Evolutionary conservation across 1,140 invertebrate genomes (phyloP).

Genomic region (Anoplophora glabripennis): DNA sequence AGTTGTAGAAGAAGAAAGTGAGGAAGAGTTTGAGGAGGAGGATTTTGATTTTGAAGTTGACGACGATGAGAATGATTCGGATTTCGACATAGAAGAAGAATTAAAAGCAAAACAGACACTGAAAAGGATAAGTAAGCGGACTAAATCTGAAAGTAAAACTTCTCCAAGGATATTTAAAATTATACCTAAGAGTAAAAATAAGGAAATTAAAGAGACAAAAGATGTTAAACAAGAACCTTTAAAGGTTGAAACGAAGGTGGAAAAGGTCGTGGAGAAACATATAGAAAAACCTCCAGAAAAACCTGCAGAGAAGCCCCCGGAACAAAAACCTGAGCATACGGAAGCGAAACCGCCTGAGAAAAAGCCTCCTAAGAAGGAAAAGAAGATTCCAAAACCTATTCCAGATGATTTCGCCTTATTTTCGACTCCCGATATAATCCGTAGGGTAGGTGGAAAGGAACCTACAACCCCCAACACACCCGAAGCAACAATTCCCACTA

Average conservation of each 20-base stretch:
- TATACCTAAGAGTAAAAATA: constrained; percentile 10
- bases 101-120: constrained; percentile 27
- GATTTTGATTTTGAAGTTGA: constrained; percentile 30
- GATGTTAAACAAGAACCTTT: background rate
- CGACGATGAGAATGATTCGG: constrained; percentile 42
- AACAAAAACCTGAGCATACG: constrained; percentile 46
- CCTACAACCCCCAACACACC: constrained; percentile 45
- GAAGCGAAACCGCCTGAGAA: constrained; percentile 34
- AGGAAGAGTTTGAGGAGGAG: constrained; percentile 15
- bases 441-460: constrained; percentile 59
- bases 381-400: constrained; percentile 62
- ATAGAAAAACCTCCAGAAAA: constrained; percentile 28
- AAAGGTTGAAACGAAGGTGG: constrained; percentile 6
- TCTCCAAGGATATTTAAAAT: constrained; percentile 19
- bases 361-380: constrained; percentile 61
- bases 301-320: constrained; percentile 44
- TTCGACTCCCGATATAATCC: constrained; percentile 74
- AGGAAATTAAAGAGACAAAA: constrained; percentile 13
- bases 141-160: constrained; percentile 28
- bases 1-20: constrained; percentile 22
- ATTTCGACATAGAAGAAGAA: constrained; percentile 49
- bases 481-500: constrained; percentile 33
- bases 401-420: constrained; percentile 67
- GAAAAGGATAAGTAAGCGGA: constrained; percentile 9
- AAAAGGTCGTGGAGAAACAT: constrained; percentile 9